Evolutionary conservation across 1,140 invertebrate species (phyloP), one percentile per base, ranked within the genome.

Genomic region (Drosophila oshimai): DNA sequence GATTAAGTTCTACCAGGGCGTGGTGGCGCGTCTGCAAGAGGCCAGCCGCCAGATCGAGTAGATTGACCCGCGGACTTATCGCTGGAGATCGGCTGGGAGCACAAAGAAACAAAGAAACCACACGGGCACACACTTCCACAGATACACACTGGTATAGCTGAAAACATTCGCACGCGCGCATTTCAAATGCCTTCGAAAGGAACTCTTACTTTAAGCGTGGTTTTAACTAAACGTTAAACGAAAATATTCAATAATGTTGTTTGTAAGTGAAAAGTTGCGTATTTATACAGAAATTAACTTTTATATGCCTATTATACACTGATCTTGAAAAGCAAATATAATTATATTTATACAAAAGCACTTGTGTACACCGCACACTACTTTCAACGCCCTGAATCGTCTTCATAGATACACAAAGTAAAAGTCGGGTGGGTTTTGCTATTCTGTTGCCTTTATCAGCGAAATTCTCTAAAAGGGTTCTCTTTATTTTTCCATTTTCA

Each of bases 1-100:
- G 92, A 97, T 99, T 29, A 93, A 93, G 31, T 99, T 99, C 92
- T 99, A 99, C 92, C 95, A 96, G 91, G 95, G 96, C 70, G 94
- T 95, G 61, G 95, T 95, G 24, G 91, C 93, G 37, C 95, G 94
- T 88, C 90, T 96, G 31, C 92, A 93, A 58, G 92, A 93, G 61
- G 93, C 93, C 2, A 89, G 93, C 17, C 89, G 84, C 28, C 91
- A 93, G 9, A 94, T 93, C 71, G 89, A 90, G 54, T 87, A 79
- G 45, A 18, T 12, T 13, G 9, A 33, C 7, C 20, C 5, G n/a
- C n/a, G 6, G 22, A 49, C 50, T 22, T 22, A 10, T 37, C 24
- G 15, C 45, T 24, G 12, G 41, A 20, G 22, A 62, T 31, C 72
- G 70, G 54, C 62, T 64, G 55, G 77, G 73, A 83, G 49, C 64